phyloP scores from a whole-genome alignment of 2,797 vertebrate species.

The Helarctos malayanus region DNA sequence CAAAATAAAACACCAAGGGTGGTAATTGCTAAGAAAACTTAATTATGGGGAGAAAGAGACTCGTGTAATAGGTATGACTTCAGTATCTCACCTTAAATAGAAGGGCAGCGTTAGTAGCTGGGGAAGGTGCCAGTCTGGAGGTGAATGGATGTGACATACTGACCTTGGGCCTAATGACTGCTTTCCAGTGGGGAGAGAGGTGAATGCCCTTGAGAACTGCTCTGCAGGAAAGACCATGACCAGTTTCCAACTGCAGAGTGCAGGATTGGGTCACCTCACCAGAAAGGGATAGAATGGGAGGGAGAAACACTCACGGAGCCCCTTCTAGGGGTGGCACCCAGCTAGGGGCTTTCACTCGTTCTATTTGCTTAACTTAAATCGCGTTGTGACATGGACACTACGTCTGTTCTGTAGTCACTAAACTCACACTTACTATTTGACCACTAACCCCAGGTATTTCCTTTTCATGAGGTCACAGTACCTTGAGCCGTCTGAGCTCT shows the following conservation, averaged over 20 bases:
- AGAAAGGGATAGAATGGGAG: background rate
- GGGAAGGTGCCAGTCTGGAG: background rate
- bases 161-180: background rate
- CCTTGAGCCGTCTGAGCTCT: background rate
- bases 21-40: conserved; percentile 48
- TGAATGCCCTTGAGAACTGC: background rate
- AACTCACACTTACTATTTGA: background rate
- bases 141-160: background rate
- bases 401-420: background rate
- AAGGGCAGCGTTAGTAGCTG: background rate
- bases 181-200: background rate
- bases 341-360: background rate
- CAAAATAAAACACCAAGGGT: conserved; percentile 75
- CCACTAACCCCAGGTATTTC: background rate
- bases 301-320: background rate
- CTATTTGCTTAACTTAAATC: background rate
- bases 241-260: background rate
- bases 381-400: background rate
- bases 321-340: too few species aligned
- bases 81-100: background rate
- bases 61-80: background rate
- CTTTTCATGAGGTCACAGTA: background rate
- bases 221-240: background rate
- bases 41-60: background rate
- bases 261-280: background rate